phyloP scores from a whole-genome alignment of 2,888 invertebrate species.

The Tricholauxania praeusta region DNA sequence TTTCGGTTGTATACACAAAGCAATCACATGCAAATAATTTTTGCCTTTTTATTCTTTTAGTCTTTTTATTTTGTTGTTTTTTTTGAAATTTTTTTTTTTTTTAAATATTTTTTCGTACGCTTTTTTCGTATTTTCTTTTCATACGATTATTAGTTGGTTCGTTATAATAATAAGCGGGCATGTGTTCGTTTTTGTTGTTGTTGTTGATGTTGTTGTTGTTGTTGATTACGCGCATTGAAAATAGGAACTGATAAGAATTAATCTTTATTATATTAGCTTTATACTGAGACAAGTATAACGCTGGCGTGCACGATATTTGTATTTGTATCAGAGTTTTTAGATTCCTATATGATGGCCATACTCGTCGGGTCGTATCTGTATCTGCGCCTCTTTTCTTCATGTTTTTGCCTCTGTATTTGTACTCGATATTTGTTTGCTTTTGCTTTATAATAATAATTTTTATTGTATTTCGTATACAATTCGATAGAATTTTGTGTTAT shows the following conservation, averaged over 20 bases:
- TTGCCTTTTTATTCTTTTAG: not conserved
- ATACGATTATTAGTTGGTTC: slow-evolving; percentile 21
- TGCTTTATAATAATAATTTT: not conserved
- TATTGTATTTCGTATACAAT: slow-evolving; percentile 4
- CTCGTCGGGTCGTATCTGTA: too few species aligned
- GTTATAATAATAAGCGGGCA: slow-evolving; percentile 27
- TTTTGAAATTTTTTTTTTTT: slow-evolving; percentile 9
- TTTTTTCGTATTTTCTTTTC: not conserved
- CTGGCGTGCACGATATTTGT: too few species aligned
- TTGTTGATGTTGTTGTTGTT: slow-evolving; percentile 20
- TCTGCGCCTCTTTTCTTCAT: too few species aligned
- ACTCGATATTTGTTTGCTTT: too few species aligned
- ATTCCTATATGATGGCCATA: too few species aligned
- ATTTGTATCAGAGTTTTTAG: too few species aligned
- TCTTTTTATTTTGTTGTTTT: not conserved
- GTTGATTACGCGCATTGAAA: slow-evolving; percentile 33
- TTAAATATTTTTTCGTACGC: not conserved
- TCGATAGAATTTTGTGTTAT: slow-evolving; percentile 12
- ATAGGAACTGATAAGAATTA: slow-evolving; percentile 56
- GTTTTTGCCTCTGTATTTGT: too few species aligned
- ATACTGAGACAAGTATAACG: too few species aligned
- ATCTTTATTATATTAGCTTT: slow-evolving; percentile 56
- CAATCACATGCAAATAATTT: slow-evolving; percentile 16
- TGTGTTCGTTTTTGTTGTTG: slow-evolving; percentile 28
- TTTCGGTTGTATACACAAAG: slow-evolving; percentile 16